These are phyloP conservation scores for Aleiodes leptofemur DNA, from an alignment of 2,888 invertebrate species.

Conservation along the genomic window DNA sequence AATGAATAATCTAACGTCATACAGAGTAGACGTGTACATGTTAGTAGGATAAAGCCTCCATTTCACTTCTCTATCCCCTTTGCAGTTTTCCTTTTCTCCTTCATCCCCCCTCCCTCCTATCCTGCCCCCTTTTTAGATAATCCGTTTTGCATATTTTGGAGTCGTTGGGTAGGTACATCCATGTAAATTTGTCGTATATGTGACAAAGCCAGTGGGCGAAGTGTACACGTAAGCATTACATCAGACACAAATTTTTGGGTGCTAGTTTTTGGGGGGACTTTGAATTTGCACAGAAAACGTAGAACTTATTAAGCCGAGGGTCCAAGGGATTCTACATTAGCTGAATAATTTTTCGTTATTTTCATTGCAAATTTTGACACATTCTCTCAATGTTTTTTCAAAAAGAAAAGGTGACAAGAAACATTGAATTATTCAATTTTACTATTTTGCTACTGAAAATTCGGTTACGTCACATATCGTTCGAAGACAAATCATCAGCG, in stretches of 20 bases:
- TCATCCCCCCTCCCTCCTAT: neutral
- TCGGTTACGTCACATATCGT: no score
- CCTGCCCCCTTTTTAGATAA: conserved; percentile 62
- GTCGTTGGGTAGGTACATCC: conserved; percentile 9
- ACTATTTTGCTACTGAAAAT: no score
- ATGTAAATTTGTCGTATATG: conserved; percentile 33
- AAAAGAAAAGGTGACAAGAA: no score
- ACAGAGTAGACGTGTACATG: conserved; percentile 7
- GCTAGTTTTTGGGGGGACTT: neutral
- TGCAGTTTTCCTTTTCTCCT: neutral
- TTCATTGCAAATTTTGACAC: conserved; percentile 17
- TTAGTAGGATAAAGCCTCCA: conserved; percentile 1
- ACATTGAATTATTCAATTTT: no score
- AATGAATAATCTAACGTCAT: conserved; percentile 63
- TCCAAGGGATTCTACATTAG: neutral
- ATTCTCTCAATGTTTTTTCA: no score
- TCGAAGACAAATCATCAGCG: no score
- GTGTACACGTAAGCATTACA: conserved; percentile 25
- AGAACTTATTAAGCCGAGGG: conserved; percentile 17
- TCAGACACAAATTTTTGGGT: conserved; percentile 15
- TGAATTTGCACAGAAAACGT: conserved; percentile 17
- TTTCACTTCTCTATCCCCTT: conserved; percentile 2
- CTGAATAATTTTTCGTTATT: conserved; percentile 16
- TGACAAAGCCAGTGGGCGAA: conserved; percentile 10
- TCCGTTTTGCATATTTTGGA: conserved; percentile 69